Base-by-base conservation (phyloP, 92 coral and sea anemone species). In the Muricea muricata region DNA sequence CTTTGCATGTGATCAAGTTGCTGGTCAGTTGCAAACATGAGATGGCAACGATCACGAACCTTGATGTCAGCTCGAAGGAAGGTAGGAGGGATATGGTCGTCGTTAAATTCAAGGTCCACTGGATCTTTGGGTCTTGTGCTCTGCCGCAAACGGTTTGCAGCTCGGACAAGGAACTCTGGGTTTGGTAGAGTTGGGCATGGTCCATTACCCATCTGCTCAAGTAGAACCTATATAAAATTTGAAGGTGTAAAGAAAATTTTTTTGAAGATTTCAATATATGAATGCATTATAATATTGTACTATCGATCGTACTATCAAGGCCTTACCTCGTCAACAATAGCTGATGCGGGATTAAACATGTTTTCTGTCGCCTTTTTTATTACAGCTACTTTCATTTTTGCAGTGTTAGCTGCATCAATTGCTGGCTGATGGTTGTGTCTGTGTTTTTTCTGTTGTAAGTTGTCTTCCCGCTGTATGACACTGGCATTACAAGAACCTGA, bases 151-250 rank as follows among this genome's bases (percentile, higher is more conserved):
- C 67, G 6, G 67, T 58, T 58, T 23, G 67, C 67, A 23, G 67
- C 6, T 58, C 67, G 18, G 18, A 30, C 67, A 11, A 58, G 34
- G 34, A 58, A 58, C 29, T 58, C 67, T 58, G 67, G 67, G 14
- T 58, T 58, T 30, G 67, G 67, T 58, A 58, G 7, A 30, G 28
- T 58, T 58, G 67, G 67, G 33, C 67, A 58, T 13, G 67, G 67
- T 58, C 67, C 67, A 58, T 24, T 30, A 58, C 10, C 9, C 8
- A 58, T 58, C 21, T 29, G 14, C 2, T 58, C 67, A 8, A 58
- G 67, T 29, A 58, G 13, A 58, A 58, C 67, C 67, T 58, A 58
- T 17, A 58, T 17, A 58, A 58, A 58, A n/a, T n/a, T n/a, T 56
- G 17, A 25, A 56, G 4, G 17, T 56, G 65, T 18, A 3, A 25